Percentiles rank a stretch among this genome's conserved stretches.
These are phyloP conservation scores for Paramormyrops kingsleyae DNA, from an alignment of 2,113 vertebrate species.

Conservation along the genomic window DNA sequence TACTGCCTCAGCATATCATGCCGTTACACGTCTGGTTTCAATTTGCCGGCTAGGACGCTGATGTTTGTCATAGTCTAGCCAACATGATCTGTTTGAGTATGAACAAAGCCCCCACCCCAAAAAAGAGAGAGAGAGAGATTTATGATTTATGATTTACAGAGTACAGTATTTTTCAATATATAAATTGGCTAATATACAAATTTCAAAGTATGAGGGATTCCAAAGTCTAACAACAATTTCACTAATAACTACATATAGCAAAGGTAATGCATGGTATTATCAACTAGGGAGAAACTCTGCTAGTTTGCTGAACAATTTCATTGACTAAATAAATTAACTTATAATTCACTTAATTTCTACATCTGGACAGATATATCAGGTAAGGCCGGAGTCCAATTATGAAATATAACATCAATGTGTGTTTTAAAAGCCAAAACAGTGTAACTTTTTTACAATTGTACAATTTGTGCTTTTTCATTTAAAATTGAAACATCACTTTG, in stretches of 20 bases:
- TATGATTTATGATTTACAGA: conserved; percentile 33
- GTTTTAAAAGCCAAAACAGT: conserved; percentile 87
- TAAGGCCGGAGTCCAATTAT: neutral
- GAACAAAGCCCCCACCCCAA: conserved; percentile 22
- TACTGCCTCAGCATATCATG: neutral
- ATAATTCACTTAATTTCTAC: neutral
- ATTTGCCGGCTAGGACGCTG: neutral
- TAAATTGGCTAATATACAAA: conserved; percentile 64
- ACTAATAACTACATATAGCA: conserved; percentile 68
- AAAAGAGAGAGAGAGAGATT: conserved; percentile 23
- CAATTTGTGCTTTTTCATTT: conserved; percentile 89
- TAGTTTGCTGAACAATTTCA: neutral
- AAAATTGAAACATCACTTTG: conserved; percentile 25
- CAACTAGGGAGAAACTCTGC: conserved; percentile 44
- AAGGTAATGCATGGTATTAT: conserved; percentile 69
- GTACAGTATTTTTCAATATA: conserved; percentile 49
- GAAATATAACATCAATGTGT: conserved; percentile 43
- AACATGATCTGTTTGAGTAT: conserved; percentile 23
- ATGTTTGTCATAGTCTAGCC: neutral
- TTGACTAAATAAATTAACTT: conserved; percentile 4
- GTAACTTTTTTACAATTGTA: conserved; percentile 82
- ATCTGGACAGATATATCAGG: neutral
- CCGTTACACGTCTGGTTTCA: neutral
- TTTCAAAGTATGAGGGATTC: conserved; percentile 56
- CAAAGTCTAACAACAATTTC: conserved; percentile 62